Base-by-base conservation (phyloP, 2,797 vertebrate genomes). In the Fratercula arctica region DNA sequence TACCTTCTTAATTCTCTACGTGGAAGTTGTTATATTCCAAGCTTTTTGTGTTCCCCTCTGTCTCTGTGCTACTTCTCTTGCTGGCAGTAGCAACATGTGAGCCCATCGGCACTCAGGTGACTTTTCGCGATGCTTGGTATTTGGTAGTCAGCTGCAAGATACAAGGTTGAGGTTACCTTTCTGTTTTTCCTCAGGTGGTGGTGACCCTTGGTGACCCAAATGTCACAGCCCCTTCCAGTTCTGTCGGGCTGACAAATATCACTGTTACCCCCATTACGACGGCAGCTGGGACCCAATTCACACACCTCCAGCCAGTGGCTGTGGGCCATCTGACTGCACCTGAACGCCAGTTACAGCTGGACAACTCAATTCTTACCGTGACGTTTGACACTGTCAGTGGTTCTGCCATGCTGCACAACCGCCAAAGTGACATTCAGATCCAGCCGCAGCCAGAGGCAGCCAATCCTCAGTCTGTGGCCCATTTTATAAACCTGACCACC, bases 321-420 rank as follows among this genome's bases (percentile, higher is more conserved):
- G 98, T 99, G 39, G 98, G 99, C 56, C 99, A 99, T 94, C 98
- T 99, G 84, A 96, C 98, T 1, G 74, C 98, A 68, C 97, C 98
- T 0, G 99, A 99, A 51, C 98, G 99, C 29, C 98, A 99, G 63
- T 97, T 99, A 78, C 99, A 99, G 35, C 98, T 99, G 89, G 99
- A 99, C 98, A 99, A 98, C 98, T 99, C 99, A 43, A 99, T 99
- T 97, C 98, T 99, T 96, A 99, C 99, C 0, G 99, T 99, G 93
- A 99, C 99, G 39, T 99, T 99, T 12, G 99, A 99, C 95, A 97
- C 99, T 0, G 99, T 99, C 97, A 99, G 99, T 4, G 98, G 99
- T 89, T 99, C 99, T 0, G 98, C 99, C 91, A 98, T 99, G 98
- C 97, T 99, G 72, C 99, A 99, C 97, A 99, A 99, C 97, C 98